Percentiles rank a stretch among this genome's conserved stretches.
Evolutionary conservation across 2,113 vertebrate genomes (phyloP).

Genomic region (Loxodonta africana): DNA sequence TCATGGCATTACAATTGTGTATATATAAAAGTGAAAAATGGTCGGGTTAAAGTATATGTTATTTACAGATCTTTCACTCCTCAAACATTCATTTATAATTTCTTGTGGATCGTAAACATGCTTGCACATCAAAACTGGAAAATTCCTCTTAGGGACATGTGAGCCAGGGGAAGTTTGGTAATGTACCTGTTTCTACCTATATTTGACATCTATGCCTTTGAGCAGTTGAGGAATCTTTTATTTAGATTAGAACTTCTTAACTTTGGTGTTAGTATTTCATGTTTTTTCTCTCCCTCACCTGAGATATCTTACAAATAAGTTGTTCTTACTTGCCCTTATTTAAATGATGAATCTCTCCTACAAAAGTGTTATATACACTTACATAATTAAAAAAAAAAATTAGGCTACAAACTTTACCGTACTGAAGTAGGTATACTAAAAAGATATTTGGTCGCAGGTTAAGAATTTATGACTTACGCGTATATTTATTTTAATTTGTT

Average conservation of each 20-base stretch:
- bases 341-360: background rate
- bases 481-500: slow-evolving; percentile 73
- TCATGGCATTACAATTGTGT: background rate
- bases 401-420: background rate
- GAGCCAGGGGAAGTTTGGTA: slow-evolving; percentile 63
- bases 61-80: background rate
- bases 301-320: background rate
- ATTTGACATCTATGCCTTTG: slow-evolving; percentile 33
- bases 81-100: slow-evolving; percentile 34
- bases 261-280: background rate
- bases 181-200: slow-evolving; percentile 73
- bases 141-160: slow-evolving; percentile 12
- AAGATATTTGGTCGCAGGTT: slow-evolving; percentile 27
- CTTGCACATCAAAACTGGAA: background rate
- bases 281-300: background rate
- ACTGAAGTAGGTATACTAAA: background rate
- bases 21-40: background rate
- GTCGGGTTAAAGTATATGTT: background rate
- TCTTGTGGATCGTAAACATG: background rate
- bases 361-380: background rate
- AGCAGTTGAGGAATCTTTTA: slow-evolving; percentile 71
- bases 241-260: slow-evolving; percentile 57
- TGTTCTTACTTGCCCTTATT: slow-evolving; percentile 34
- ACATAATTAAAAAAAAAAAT: background rate
- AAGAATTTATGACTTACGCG: slow-evolving; percentile 70